phyloP scores from a whole-genome alignment of 2,113 vertebrate genomes.

The Mixornis gularis region DNA sequence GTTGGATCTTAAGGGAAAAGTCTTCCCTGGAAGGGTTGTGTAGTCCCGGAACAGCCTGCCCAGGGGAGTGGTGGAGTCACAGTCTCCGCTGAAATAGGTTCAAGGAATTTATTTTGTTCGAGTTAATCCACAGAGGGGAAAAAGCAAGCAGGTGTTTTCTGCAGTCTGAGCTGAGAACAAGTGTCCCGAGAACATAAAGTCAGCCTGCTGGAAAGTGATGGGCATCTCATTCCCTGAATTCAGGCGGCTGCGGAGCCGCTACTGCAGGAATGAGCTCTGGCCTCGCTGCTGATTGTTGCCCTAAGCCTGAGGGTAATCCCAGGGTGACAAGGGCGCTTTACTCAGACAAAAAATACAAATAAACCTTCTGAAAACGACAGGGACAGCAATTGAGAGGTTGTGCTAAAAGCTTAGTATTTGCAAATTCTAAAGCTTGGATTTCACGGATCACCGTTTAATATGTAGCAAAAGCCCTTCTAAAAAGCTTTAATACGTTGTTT shows the following conservation, averaged over 20 bases:
- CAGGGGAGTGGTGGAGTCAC: not conserved
- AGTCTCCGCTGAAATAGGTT: not conserved
- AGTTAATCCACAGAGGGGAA: not conserved
- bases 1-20: not conserved
- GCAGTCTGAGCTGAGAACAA: not conserved
- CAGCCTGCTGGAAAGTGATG: not conserved
- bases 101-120: not conserved
- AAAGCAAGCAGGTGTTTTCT: not conserved
- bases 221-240: not conserved
- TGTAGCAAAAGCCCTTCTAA: not conserved
- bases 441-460: not conserved
- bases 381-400: not conserved
- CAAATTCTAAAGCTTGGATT: not conserved
- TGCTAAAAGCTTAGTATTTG: not conserved
- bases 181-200: not conserved
- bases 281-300: not conserved
- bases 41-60: not conserved
- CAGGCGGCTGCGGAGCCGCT: not conserved
- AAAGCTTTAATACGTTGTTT: not conserved
- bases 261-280: not conserved
- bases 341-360: not conserved
- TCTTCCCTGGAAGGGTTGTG: not conserved
- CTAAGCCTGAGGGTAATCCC: not conserved
- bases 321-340: not conserved
- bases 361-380: not conserved